Evolutionary conservation across 2,888 invertebrate species (phyloP).

Genomic region (Cylloceria caligata): DNA sequence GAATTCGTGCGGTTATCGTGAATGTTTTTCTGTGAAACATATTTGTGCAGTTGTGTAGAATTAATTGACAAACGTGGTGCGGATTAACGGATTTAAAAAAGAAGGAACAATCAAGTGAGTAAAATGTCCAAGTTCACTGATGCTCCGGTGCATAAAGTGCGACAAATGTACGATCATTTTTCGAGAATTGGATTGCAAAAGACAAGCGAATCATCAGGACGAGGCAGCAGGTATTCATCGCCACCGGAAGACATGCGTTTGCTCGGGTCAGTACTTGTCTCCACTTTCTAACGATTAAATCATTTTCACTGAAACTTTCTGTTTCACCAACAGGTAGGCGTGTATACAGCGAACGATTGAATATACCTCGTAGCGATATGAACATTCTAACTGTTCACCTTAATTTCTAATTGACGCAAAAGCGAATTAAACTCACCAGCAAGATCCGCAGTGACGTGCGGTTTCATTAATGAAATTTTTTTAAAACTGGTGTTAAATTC

Average conservation of each 20-base stretch:
- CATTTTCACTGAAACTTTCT: conserved; percentile 4
- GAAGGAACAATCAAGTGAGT: background rate
- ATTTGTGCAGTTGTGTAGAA: conserved; percentile 9
- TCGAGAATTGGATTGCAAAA: conserved; percentile 65
- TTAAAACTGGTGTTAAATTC: conserved; percentile 63
- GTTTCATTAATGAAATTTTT: conserved; percentile 41
- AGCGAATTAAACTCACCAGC: background rate
- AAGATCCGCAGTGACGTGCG: conserved; percentile 2
- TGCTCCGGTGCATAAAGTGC: conserved; percentile 71
- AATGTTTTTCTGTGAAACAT: conserved; percentile 4
- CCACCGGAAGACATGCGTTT: conserved; percentile 69
- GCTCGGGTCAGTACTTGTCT: conserved; percentile 72
- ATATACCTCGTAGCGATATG: background rate
- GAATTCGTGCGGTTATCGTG: background rate
- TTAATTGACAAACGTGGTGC: background rate
- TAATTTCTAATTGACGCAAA: background rate
- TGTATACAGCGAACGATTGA: background rate
- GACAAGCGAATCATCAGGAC: conserved; percentile 34
- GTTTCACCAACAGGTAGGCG: background rate
- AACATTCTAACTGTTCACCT: background rate
- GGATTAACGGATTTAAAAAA: background rate
- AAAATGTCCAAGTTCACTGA: conserved; percentile 68
- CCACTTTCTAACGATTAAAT: conserved; percentile 37
- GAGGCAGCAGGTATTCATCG: conserved; percentile 42
- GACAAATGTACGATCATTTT: conserved; percentile 66